These are phyloP conservation scores for Rattus norvegicus DNA, from an alignment of 2,113 vertebrate species.

Conservation along the genomic window GRCr8 NC_086031.1:48990501-48991000, in stretches of 20 bases:
- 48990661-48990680: not conserved
- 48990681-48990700: not conserved
- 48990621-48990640: not conserved
- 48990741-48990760: not conserved
- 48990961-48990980: constrained; percentile 95
- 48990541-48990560: accelerated
- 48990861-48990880: not conserved
- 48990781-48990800: not conserved
- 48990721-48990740: not conserved
- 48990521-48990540: not conserved
- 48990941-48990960: constrained; percentile 91
- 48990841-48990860: not conserved
- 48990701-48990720: not conserved
- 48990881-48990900: constrained; percentile 70
- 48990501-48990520: constrained; percentile 88
- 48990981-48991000: constrained; percentile 77
- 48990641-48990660: not conserved
- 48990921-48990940: constrained; percentile 93
- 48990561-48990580: not conserved
- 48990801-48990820: not conserved
- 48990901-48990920: constrained; percentile 92
- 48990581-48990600: not conserved
- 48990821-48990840: not conserved
- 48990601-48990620: not conserved
- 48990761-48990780: not conserved